These are phyloP conservation scores for Stenchaetothrips biformis DNA, from an alignment of 2,888 invertebrate species.

Conservation along the genomic window DNA sequence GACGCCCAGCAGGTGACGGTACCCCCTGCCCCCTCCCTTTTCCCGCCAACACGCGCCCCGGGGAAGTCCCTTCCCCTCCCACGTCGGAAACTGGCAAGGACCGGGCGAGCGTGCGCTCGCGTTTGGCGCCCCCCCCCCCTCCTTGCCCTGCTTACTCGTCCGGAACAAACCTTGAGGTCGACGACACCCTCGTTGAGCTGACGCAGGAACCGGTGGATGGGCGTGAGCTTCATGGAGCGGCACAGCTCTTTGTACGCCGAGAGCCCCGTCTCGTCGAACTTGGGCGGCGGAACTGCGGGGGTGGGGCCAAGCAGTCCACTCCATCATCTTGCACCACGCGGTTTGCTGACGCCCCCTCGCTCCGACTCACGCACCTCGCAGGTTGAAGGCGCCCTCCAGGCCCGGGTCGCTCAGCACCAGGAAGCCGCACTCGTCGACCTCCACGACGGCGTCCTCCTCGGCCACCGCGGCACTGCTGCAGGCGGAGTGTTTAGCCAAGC, in stretches of 20 bases:
- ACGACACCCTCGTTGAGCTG: neutral
- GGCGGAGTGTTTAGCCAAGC: too few relatives aligned
- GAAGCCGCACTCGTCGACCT: neutral
- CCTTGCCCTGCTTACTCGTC: neutral
- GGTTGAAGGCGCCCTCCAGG: neutral
- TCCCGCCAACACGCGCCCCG: too few relatives aligned
- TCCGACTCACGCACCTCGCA: neutral
- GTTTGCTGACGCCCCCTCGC: neutral
- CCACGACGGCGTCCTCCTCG: neutral
- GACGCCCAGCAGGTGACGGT: too few relatives aligned
- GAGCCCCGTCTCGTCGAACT: slow-evolving; percentile 8
- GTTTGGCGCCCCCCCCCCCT: too few relatives aligned
- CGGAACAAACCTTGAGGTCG: neutral
- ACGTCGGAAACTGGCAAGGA: too few relatives aligned
- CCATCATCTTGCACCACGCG: neutral
- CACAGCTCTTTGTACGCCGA: neutral
- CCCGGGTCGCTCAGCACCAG: slow-evolving; percentile 13
- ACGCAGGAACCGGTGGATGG: neutral
- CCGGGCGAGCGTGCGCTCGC: too few relatives aligned
- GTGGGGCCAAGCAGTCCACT: neutral
- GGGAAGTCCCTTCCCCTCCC: too few relatives aligned
- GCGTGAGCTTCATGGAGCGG: neutral
- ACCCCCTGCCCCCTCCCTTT: too few relatives aligned
- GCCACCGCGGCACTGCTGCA: neutral
- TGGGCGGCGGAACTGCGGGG: neutral